These are phyloP conservation scores for Parambassis ranga DNA, from an alignment of 2,797 vertebrate genomes.

Conservation along the genomic window DNA sequence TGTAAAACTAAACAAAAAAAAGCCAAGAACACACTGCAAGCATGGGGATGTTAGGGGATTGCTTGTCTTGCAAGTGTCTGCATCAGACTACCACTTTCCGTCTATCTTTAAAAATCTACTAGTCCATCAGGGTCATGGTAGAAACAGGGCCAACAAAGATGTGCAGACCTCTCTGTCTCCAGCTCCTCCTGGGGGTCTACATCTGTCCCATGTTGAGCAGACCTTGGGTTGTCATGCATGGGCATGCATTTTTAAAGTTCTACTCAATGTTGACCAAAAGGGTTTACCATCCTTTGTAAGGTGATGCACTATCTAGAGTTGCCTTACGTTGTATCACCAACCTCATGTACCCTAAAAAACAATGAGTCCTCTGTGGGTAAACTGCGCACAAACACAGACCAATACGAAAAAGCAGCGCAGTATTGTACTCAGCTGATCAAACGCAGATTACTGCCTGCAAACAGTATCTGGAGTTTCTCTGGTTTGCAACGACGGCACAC, in stretches of 20 bases:
- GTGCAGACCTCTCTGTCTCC: too few relatives aligned
- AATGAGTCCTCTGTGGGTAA: slow-evolving; percentile 34
- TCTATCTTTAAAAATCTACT: too few relatives aligned
- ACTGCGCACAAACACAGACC: slow-evolving; percentile 1
- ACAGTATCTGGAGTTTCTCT: slow-evolving; percentile 46
- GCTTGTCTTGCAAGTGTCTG: too few relatives aligned
- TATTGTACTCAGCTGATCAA: slow-evolving; percentile 30
- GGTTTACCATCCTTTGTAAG: background rate
- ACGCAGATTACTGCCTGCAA: background rate
- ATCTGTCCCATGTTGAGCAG: too few relatives aligned
- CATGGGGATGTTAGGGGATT: background rate
- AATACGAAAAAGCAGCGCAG: background rate
- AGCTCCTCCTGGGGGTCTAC: too few relatives aligned
- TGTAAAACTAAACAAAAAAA: slow-evolving; percentile 25
- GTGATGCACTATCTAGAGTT: too few relatives aligned
- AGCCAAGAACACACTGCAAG: background rate
- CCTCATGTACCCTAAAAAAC: background rate
- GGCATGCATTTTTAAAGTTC: too few relatives aligned
- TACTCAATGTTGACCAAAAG: too few relatives aligned
- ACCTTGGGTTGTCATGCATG: too few relatives aligned
- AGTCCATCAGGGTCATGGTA: too few relatives aligned
- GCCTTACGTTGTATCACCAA: background rate
- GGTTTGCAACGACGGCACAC: slow-evolving; percentile 5
- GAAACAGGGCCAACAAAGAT: too few relatives aligned
- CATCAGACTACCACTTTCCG: too few relatives aligned